phyloP scores from a whole-genome alignment of 30 jellyfish, hydroid and myxozoan genomes.

The Hydractinia echinata region DNA sequence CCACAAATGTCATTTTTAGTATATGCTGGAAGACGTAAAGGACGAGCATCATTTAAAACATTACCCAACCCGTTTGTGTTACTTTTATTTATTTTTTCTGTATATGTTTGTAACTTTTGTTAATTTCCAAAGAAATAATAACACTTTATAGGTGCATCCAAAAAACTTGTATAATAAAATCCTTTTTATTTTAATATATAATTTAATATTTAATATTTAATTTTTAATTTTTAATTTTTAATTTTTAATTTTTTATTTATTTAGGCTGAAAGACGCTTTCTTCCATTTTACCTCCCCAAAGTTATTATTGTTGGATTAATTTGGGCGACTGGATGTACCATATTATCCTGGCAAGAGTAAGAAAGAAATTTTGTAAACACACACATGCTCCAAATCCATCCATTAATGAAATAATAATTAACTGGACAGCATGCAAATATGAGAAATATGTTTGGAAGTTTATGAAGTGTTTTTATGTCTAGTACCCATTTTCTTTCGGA shows the following conservation, averaged over 20 bases:
- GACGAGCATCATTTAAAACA: not conserved
- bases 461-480: too few relatives aligned
- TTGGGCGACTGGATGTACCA: conserved; percentile 83
- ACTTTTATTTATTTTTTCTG: not conserved
- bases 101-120: not conserved
- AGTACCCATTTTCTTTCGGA: not conserved
- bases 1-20: too few relatives aligned
- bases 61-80: not conserved
- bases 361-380: not conserved
- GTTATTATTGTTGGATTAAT: conserved; percentile 73
- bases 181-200: not conserved
- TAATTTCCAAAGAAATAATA: too few relatives aligned
- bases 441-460: too few relatives aligned
- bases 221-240: not conserved
- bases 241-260: not conserved
- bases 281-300: conserved; percentile 77
- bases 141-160: too few relatives aligned
- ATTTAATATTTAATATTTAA: not conserved
- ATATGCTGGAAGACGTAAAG: too few relatives aligned
- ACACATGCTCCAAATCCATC: too few relatives aligned
- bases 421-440: too few relatives aligned
- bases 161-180: too few relatives aligned
- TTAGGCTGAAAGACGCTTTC: conserved; percentile 73
- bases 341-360: conserved; percentile 91
- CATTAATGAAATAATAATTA: too few relatives aligned